Evolutionary conservation across 2,797 vertebrate species (phyloP), one percentile per base, ranked within the genome.

Genomic region (Neomorphus geoffroyi): DNA sequence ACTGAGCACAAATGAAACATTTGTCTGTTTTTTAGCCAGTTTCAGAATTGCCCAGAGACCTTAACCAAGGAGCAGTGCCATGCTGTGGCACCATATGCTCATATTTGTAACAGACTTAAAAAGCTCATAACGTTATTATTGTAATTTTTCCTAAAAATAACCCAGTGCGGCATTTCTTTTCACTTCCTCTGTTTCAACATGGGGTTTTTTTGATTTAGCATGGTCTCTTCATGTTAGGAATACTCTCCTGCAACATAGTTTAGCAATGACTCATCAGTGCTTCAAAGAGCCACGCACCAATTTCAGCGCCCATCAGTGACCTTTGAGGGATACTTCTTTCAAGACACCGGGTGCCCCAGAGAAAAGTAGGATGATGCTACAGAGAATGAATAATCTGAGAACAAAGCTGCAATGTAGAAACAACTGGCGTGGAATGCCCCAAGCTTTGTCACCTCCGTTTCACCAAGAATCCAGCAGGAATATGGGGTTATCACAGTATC

Each of bases 21-120:
- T 18, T 72, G 51, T 35, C 67, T 80, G 33, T 0, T 43, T 86
- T 94, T 80, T 50, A 85, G 83, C 60, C 53, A 71, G 48, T 67
- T 92, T 90, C 75, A 80, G 51, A 67, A 60, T 50, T 90, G 80
- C 88, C 91, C 95, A 95, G 90, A 88, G 93, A 93, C 86, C 83
- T 88, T 77, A 85, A 86, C 78, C 96, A 85, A 93, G 88, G 86
- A 94, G 85, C 60, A 88, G 41, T 46, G 71, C 67, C 95, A 93
- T 0, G 3, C 94, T 95, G 91, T 77, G 91, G 82, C 43, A 92
- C 80, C 93, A 90, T 94, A 96, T 94, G 92, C 70, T 90, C 66
- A 3, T 86, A 92, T 90, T 90, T 92, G 90, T 93, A 95, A 93
- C 83, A 94, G 80, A 73, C 88, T 90, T 95, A n/a, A 96, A 95